Evolutionary conservation across 2,888 invertebrate species (phyloP).

Genomic region (Eupithecia vulgata): DNA sequence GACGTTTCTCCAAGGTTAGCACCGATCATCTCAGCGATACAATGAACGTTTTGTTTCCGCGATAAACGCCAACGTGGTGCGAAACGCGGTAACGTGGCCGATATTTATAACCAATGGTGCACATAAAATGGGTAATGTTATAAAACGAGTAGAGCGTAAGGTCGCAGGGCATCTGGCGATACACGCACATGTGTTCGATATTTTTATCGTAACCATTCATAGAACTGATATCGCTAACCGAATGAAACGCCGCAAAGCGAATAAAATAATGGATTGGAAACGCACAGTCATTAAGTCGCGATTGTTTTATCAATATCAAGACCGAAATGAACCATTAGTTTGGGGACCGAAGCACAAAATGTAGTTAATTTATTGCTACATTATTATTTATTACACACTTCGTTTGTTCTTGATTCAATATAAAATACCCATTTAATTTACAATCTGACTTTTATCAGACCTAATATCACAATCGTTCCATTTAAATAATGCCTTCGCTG

Average conservation of each 20-base stretch:
- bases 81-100: conserved; percentile 58
- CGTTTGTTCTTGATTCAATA: conserved; percentile 4
- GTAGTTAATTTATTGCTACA: conserved; percentile 9
- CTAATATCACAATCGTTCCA: not conserved
- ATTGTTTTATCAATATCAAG: conserved; percentile 43
- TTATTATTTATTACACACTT: conserved; percentile 13
- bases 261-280: conserved; percentile 47
- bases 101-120: conserved; percentile 63
- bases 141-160: conserved; percentile 68
- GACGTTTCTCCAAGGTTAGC: conserved; percentile 40
- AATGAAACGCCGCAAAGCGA: conserved; percentile 55
- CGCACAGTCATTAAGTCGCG: conserved; percentile 45
- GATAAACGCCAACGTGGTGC: conserved; percentile 64
- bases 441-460: not conserved
- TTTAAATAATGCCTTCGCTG: not conserved
- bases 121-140: conserved; percentile 58
- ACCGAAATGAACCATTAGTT: conserved; percentile 31
- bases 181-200: conserved; percentile 72
- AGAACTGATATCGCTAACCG: conserved; percentile 67
- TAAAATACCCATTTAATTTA: not conserved
- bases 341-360: conserved; percentile 13
- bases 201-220: conserved; percentile 76
- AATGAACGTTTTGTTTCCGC: conserved; percentile 55
- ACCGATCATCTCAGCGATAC: conserved; percentile 47
- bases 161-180: conserved; percentile 81